Evolutionary conservation across 2,888 invertebrate species (phyloP), one percentile per base, ranked within the genome.

Genomic region (Drosophila infuscata): DNA sequence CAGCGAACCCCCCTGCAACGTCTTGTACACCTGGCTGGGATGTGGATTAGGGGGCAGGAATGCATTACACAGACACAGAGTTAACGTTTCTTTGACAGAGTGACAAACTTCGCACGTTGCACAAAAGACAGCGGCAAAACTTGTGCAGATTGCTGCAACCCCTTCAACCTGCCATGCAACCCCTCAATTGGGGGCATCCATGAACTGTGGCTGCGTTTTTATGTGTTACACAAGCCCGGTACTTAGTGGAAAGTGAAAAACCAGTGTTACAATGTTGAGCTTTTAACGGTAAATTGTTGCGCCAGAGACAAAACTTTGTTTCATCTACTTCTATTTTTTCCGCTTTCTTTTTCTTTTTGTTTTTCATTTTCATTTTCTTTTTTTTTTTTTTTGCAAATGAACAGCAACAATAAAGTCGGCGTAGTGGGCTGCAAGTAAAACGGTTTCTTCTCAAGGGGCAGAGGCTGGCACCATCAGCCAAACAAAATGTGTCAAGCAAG

Each of bases 171-270:
- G 2, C 0, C 2, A 0, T 41, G 41, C 8, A 12, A n/a, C 30
- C 46, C 8, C 5, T 43, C 33, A 9, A 51, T 49, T 41, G 48
- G 33, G 25, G n/a, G 36, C 15, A 51, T 11, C 20, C 36, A 53
- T 43, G 29, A 51, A 56, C 36, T 69, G 77, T 36, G 66, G 74
- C 70, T 72, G 64, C 58, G 56, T 64, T 75, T 79, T 86, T 83
- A 82, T 82, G 81, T 79, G 88, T 81, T 76, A 87, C 79, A 84
- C 85, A 79, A 87, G 74, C 76, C 85, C 68, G 76, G 82, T 88
- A 85, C 85, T 87, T 85, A 87, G 85, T 84, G 85, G 81, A 88
- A 85, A 85, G 85, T 84, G 88, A 87, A 82, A 88, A 85, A 87
- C 85, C 85, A 84, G 85, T 84, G 85, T 85, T 70, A 85, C 85